Evolutionary conservation across 2,797 vertebrate genomes (phyloP).

Genomic region (Enteromius afrohamiltoni): DNA sequence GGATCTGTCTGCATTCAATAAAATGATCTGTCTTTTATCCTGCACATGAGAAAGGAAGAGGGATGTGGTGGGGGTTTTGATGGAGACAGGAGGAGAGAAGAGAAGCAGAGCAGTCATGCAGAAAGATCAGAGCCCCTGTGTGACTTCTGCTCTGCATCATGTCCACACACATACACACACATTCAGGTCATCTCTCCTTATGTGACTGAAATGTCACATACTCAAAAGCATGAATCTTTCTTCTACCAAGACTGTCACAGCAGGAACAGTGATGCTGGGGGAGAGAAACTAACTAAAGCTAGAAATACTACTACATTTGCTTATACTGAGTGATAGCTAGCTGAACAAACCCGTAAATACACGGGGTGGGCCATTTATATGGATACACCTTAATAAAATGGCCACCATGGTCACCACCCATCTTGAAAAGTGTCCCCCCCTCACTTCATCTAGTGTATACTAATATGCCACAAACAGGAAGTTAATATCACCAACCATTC

Average conservation of each 20-base stretch:
- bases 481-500: no score
- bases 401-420: no score
- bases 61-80: neutral
- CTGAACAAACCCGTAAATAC: neutral
- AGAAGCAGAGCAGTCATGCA: constrained; percentile 13
- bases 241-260: neutral
- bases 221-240: neutral
- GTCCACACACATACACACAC: neutral
- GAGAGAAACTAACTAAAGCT: neutral
- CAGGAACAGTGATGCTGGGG: neutral
- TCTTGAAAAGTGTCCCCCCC: no score
- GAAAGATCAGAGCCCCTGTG: constrained; percentile 1
- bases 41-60: neutral
- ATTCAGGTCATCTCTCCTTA: neutral
- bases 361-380: no score
- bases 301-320: neutral
- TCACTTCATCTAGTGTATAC: no score
- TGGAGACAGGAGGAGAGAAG: neutral
- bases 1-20: neutral
- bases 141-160: constrained; percentile 1
- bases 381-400: no score
- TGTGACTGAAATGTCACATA: neutral
- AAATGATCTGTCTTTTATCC: constrained; percentile 4
- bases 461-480: no score
- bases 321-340: neutral